Evolutionary conservation across 2,797 vertebrate genomes (phyloP).

Genomic region (Phoeniculus purpureus): DNA sequence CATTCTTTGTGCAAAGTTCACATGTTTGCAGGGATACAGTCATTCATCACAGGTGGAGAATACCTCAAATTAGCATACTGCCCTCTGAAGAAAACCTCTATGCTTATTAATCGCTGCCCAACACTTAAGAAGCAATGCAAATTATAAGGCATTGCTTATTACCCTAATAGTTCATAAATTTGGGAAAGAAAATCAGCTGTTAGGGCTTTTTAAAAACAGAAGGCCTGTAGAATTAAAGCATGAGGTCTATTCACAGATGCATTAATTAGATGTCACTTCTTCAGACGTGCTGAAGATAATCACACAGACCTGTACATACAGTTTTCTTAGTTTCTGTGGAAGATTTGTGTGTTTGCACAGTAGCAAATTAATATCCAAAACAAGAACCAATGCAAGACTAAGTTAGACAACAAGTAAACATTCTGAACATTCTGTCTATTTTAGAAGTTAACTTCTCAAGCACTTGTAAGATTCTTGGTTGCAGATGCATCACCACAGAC

Average conservation of each 20-base stretch:
- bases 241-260: background rate
- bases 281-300: constrained; percentile 53
- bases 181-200: constrained; percentile 48
- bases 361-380: background rate
- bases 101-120: constrained; percentile 55
- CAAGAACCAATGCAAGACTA: background rate
- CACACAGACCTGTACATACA: background rate
- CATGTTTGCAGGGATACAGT: background rate
- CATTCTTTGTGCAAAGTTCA: constrained; percentile 24
- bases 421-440: background rate
- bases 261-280: constrained; percentile 73
- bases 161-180: constrained; percentile 67
- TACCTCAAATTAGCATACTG: constrained; percentile 47
- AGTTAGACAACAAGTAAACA: background rate
- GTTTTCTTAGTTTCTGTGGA: background rate
- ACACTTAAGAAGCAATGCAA: constrained; percentile 68
- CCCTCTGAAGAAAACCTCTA: constrained; percentile 34
- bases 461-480: background rate
- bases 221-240: constrained; percentile 48
- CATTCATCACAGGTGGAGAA: constrained; percentile 16
- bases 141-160: constrained; percentile 50
- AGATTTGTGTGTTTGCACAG: background rate
- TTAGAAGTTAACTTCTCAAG: background rate
- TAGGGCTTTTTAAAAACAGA: constrained; percentile 73
- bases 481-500: background rate